Evolutionary conservation across 2,888 invertebrate genomes (phyloP).

Genomic region (Philhelius pedissequus): DNA sequence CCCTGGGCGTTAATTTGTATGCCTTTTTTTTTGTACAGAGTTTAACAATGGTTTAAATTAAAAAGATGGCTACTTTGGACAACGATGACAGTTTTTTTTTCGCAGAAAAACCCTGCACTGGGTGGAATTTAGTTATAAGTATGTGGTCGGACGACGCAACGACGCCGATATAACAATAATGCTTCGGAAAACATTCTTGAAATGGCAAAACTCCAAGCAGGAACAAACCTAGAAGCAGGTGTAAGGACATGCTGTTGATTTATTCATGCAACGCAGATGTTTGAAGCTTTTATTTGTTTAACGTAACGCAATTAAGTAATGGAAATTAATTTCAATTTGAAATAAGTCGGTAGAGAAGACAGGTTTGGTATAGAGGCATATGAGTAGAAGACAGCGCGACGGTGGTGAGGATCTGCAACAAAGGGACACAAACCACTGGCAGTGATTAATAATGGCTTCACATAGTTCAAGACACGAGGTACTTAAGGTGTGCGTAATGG

Average conservation of each 20-base stretch:
- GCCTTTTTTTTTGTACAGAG: neutral
- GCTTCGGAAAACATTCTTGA: neutral
- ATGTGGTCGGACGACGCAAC: constrained; percentile 32
- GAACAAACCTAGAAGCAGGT: neutral
- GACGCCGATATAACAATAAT: neutral
- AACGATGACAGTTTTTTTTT: constrained; percentile 18
- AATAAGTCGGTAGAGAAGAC: constrained; percentile 10
- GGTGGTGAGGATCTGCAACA: neutral
- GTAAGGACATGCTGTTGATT: constrained; percentile 44
- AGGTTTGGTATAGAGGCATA: neutral
- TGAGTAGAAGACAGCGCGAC: neutral
- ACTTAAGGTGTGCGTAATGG: neutral
- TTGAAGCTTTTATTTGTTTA: constrained; percentile 51
- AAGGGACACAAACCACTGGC: constrained; percentile 35
- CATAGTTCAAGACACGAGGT: constrained; percentile 24
- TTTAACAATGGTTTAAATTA: neutral
- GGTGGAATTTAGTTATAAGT: constrained; percentile 28
- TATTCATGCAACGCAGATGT: constrained; percentile 61
- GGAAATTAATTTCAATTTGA: constrained; percentile 63
- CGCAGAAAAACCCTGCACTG: neutral
- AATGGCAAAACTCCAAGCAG: neutral
- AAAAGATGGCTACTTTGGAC: neutral
- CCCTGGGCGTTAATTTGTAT: neutral
- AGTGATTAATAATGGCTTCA: constrained; percentile 42
- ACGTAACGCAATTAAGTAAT: constrained; percentile 55